Evolutionary conservation across 2,113 vertebrate genomes (phyloP).

Genomic region (Pelmatolapia mariae): DNA sequence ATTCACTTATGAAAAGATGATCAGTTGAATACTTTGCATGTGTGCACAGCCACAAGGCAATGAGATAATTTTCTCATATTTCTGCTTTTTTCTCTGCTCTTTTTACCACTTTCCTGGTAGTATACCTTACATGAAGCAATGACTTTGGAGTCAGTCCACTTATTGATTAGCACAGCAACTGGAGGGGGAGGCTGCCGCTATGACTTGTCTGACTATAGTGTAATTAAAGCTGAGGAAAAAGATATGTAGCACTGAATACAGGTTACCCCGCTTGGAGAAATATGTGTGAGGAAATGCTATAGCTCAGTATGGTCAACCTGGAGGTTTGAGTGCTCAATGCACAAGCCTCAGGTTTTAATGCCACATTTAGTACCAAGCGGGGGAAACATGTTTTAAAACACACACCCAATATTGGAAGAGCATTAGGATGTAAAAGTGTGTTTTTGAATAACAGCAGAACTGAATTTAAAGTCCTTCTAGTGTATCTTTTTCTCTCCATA

Average conservation of each 20-base stretch:
- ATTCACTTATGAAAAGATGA: not conserved
- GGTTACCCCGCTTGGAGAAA: not conserved
- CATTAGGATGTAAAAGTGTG: not conserved
- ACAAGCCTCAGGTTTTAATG: not conserved
- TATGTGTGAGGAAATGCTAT: not conserved
- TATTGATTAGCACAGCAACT: constrained; percentile 41
- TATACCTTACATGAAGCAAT: constrained; percentile 11
- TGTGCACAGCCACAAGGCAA: not conserved
- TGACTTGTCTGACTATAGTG: constrained; percentile 28
- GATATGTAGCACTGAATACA: constrained; percentile 7
- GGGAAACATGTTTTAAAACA: not conserved
- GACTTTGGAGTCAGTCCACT: constrained; percentile 35
- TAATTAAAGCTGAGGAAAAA: constrained; percentile 55
- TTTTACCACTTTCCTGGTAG: not conserved
- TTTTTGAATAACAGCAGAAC: constrained; percentile 15
- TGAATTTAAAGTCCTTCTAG: not conserved
- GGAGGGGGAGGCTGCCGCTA: constrained; percentile 2
- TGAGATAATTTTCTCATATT: not conserved
- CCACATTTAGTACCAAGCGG: not conserved
- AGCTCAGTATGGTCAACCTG: not conserved
- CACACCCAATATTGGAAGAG: not conserved
- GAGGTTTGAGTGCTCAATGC: not conserved
- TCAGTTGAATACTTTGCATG: not conserved
- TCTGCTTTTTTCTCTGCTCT: not conserved
- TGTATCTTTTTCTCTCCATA: not conserved